Evolutionary conservation across 2,113 vertebrate genomes (phyloP).

Genomic region (Ranitomeya imitator): DNA sequence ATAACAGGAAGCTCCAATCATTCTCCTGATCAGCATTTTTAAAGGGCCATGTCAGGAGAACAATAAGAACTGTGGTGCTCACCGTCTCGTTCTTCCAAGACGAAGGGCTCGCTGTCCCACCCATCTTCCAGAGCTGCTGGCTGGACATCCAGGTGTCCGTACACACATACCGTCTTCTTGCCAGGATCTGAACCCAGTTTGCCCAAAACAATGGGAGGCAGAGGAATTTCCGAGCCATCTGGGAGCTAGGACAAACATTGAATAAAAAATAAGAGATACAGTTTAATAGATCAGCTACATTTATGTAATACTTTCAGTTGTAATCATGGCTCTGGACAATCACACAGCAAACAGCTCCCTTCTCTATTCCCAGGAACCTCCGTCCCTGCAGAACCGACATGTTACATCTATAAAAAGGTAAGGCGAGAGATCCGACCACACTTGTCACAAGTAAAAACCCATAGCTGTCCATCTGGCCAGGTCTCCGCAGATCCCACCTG

Average conservation of each 20-base stretch:
- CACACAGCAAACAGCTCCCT: too few species aligned
- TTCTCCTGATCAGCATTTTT: not conserved
- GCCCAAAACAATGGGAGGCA: constrained; percentile 90
- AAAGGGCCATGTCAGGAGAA: not conserved
- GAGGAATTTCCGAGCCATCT: constrained; percentile 85
- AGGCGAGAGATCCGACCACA: too few species aligned
- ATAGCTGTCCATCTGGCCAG: too few species aligned
- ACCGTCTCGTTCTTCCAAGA: constrained; percentile 91
- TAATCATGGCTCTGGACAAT: too few species aligned
- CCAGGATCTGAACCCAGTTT: constrained; percentile 82
- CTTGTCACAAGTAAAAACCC: too few species aligned
- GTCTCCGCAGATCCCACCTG: too few species aligned
- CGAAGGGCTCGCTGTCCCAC: constrained; percentile 95
- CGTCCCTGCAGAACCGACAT: too few species aligned
- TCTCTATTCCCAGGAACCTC: too few species aligned
- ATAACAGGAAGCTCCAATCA: too few species aligned
- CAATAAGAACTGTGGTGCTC: constrained; percentile 51
- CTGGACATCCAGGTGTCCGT: constrained; percentile 95
- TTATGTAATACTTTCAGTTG: not conserved
- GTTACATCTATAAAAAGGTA: too few species aligned
- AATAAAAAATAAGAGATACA: not conserved
- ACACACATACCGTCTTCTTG: constrained; percentile 94
- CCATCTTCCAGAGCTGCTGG: constrained; percentile 86
- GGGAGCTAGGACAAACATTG: constrained; percentile 73
- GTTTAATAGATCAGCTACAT: not conserved